phyloP scores from a whole-genome alignment of 2,113 vertebrate species.

The Pomatostomus ruficeps region DNA sequence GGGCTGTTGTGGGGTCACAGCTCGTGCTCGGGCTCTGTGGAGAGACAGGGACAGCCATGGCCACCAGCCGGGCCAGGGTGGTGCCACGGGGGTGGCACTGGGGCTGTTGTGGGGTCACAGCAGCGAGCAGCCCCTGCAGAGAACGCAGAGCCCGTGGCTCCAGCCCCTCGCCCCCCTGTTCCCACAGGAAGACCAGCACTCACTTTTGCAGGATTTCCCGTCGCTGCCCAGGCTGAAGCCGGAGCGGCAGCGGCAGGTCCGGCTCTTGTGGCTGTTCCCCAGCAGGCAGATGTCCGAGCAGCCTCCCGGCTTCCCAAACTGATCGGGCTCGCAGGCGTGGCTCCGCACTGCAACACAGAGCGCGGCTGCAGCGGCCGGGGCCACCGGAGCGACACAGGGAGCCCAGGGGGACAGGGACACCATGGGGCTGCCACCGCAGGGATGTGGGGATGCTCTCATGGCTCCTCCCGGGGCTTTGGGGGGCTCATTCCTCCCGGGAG shows the following conservation, averaged over 20 bases:
- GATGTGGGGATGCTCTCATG: fast-evolving
- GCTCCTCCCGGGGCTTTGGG: neutral
- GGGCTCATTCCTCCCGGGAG: fast-evolving
- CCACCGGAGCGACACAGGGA: neutral
- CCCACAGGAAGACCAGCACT: conserved; percentile 23
- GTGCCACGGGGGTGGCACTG: fast-evolving
- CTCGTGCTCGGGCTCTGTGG: conserved; percentile 89
- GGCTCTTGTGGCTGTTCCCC: conserved; percentile 92
- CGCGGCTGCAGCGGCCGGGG: fast-evolving
- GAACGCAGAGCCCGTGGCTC: fast-evolving
- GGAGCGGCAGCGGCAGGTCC: conserved; percentile 92
- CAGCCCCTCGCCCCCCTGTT: fast-evolving
- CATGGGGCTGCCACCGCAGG: fast-evolving
- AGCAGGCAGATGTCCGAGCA: conserved; percentile 96
- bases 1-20: too few relatives aligned
- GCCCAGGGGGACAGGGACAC: neutral
- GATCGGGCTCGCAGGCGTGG: conserved; percentile 88
- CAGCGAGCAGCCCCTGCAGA: too few relatives aligned
- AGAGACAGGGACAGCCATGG: neutral
- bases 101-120: fast-evolving
- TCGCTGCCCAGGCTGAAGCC: conserved; percentile 95
- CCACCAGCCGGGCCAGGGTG: neutral
- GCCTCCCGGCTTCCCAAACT: conserved; percentile 88
- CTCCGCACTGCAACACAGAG: conserved; percentile 79
- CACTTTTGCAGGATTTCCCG: conserved; percentile 96